Evolutionary conservation across 1,140 invertebrate species (phyloP).

Genomic region (Arctopsyche grandis): DNA sequence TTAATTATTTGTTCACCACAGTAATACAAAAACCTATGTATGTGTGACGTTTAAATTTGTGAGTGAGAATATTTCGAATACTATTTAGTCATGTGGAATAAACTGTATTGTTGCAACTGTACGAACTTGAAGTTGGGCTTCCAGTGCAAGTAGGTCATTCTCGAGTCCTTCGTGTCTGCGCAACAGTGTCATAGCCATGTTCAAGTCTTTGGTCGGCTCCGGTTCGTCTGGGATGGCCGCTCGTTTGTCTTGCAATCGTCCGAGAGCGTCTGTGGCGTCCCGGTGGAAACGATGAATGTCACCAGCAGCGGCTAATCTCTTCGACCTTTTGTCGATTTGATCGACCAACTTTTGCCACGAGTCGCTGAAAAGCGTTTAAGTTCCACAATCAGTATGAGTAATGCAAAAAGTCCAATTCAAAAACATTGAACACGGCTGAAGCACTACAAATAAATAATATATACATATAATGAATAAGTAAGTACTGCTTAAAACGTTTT

Average conservation of each 20-base stretch:
- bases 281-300: constrained; percentile 97
- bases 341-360: constrained; percentile 90
- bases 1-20: too few relatives aligned
- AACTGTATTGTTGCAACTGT: too few relatives aligned
- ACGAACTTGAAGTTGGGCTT: constrained; percentile 87
- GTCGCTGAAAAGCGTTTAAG: constrained; percentile 67
- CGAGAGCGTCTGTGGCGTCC: constrained; percentile 92
- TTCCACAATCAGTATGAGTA: not conserved
- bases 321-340: constrained; percentile 85
- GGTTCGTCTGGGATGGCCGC: constrained; percentile 56
- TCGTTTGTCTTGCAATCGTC: constrained; percentile 72
- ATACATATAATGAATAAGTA: too few relatives aligned
- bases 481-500: too few relatives aligned
- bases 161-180: constrained; percentile 94
- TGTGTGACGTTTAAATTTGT: not conserved
- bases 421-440: not conserved
- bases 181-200: constrained; percentile 85
- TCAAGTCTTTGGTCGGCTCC: constrained; percentile 75
- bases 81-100: too few relatives aligned
- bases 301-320: constrained; percentile 89
- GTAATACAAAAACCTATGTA: too few relatives aligned
- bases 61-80: not conserved
- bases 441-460: not conserved
- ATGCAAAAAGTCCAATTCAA: not conserved
- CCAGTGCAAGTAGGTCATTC: constrained; percentile 92